phyloP scores from a whole-genome alignment of 2,888 invertebrate species.

The Apamea monoglypha region DNA sequence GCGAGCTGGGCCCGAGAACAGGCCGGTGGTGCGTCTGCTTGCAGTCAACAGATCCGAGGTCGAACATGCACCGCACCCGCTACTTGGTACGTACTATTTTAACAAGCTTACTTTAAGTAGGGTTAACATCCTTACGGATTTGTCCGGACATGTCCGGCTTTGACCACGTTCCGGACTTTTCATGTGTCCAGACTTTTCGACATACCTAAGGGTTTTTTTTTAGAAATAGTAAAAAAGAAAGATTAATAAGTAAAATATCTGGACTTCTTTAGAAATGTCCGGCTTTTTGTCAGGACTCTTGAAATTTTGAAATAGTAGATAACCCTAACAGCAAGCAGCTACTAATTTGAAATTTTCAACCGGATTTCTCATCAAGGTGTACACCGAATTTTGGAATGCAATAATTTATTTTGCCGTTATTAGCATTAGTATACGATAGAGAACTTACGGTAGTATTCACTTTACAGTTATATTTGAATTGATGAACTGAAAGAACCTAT shows the following conservation, averaged over 20 bases:
- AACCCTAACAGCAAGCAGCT: not conserved
- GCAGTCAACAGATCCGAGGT: slow-evolving; percentile 82
- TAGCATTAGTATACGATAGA: not conserved
- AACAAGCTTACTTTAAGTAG: not conserved
- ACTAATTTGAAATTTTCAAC: not conserved
- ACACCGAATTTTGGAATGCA: not conserved
- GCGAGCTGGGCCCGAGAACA: slow-evolving; percentile 70
- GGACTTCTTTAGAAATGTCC: too few species aligned
- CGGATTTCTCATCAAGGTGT: too few species aligned
- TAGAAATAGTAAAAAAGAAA: too few species aligned
- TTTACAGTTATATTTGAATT: not conserved
- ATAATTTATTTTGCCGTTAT: too few species aligned
- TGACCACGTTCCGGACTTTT: not conserved
- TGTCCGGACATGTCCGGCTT: not conserved
- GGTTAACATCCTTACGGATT: not conserved
- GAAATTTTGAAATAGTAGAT: too few species aligned
- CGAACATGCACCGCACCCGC: slow-evolving; percentile 77
- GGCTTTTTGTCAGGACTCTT: too few species aligned
- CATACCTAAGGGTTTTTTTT: not conserved
- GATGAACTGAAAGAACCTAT: not conserved
- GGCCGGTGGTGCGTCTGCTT: slow-evolving; percentile 81
- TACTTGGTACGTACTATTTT: slow-evolving; percentile 73
- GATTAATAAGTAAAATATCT: too few species aligned
- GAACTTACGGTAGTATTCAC: too few species aligned
- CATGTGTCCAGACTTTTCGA: not conserved